phyloP scores from a whole-genome alignment of 2,888 invertebrate genomes.

The Bedellia somnulentella region DNA sequence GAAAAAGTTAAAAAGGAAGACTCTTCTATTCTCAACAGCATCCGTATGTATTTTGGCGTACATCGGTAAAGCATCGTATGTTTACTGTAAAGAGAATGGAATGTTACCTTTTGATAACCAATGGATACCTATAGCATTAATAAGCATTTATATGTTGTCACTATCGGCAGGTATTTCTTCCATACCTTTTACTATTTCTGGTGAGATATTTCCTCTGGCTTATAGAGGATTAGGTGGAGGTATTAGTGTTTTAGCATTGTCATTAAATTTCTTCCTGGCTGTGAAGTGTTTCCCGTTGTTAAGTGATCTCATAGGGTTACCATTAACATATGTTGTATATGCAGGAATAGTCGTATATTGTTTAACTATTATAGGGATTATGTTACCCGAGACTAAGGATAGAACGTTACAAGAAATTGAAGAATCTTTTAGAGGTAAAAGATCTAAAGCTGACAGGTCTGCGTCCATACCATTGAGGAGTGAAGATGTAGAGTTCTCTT shows the following conservation, averaged over 20 bases:
- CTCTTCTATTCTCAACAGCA: conserved; percentile 62
- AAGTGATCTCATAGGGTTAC: conserved; percentile 46
- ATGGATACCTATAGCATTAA: conserved; percentile 48
- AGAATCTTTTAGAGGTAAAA: conserved; percentile 39
- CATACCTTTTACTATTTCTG: conserved; percentile 71
- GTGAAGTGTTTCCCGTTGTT: conserved; percentile 68
- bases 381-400: conserved; percentile 69
- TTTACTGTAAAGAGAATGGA: conserved; percentile 31
- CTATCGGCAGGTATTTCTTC: conserved; percentile 65
- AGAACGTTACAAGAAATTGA: conserved; percentile 69
- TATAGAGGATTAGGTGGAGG: conserved; percentile 68
- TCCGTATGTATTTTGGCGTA: conserved; percentile 61
- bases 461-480: conserved; percentile 2
- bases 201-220: conserved; percentile 68
- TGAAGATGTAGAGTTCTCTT: conserved; percentile 1
- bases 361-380: conserved; percentile 54
- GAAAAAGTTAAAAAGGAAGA: conserved; percentile 61
- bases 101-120: conserved; percentile 29
- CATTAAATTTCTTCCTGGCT: conserved; percentile 65
- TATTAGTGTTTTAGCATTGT: conserved; percentile 63
- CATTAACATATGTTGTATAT: conserved; percentile 64
- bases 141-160: conserved; percentile 60
- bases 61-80: conserved; percentile 48
- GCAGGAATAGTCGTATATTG: conserved; percentile 53
- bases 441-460: background rate